Percentiles rank a stretch among this genome's conserved stretches.
These are phyloP conservation scores for Aleiodes sp. DNA, from an alignment of 1,140 invertebrate species.

Conservation along the genomic window DNA sequence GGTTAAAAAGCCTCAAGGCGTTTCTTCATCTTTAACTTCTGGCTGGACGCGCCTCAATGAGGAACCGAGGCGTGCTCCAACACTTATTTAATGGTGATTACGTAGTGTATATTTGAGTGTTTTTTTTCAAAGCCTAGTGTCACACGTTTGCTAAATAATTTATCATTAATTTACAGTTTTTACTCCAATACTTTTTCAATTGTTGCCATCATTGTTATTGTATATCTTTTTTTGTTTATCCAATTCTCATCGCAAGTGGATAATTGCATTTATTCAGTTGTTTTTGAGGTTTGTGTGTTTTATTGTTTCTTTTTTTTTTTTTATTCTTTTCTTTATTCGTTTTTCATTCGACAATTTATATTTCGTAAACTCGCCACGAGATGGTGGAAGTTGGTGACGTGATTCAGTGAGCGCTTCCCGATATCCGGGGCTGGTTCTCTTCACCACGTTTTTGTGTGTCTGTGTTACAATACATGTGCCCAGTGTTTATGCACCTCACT, in stretches of 20 bases:
- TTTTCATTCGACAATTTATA: slow-evolving; percentile 9
- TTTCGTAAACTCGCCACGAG: slow-evolving; percentile 29
- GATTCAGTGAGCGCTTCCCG: slow-evolving; percentile 27
- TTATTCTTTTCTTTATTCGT: neutral
- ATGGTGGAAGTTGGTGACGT: slow-evolving; percentile 31
- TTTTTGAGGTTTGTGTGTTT: neutral
- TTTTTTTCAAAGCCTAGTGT: no score
- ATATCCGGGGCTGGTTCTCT: slow-evolving; percentile 28
- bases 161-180: no score
- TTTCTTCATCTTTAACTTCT: neutral
- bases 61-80: slow-evolving; percentile 16
- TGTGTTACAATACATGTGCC: neutral
- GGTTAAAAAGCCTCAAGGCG: neutral
- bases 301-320: slow-evolving; percentile 1
- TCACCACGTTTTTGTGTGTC: neutral
- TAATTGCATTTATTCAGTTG: neutral
- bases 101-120: neutral
- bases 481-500: neutral
- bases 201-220: neutral
- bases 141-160: no score
- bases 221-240: neutral
- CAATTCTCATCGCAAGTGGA: neutral
- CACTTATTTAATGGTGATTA: slow-evolving; percentile 1
- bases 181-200: no score
- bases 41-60: slow-evolving; percentile 5